Conservation (phyloP, 35 echinoderm and acorn worm genomes). For the Ophioderma brevispina region DNA sequence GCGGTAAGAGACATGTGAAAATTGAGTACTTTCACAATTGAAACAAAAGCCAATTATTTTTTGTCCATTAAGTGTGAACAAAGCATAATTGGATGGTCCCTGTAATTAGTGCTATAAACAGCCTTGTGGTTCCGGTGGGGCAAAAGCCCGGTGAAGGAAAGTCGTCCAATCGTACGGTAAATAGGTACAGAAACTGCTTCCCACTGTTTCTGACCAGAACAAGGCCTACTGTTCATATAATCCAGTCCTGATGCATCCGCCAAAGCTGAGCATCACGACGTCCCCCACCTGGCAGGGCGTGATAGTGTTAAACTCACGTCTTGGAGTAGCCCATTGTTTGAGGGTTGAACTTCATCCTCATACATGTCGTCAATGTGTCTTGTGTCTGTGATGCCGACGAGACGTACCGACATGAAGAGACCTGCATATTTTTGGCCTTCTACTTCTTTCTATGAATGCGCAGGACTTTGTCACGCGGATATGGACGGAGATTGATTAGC, state of each 20-base stretch:
- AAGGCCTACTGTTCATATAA: constrained; percentile 75
- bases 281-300: constrained; percentile 94
- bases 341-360: constrained; percentile 95
- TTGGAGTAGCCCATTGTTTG: constrained; percentile 87
- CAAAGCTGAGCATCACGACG: constrained; percentile 96
- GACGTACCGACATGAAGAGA: constrained; percentile 83
- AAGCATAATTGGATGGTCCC: too few species aligned
- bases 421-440: constrained; percentile 81
- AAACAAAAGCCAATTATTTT: too few species aligned
- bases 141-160: too few species aligned
- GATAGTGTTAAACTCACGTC: constrained; percentile 84
- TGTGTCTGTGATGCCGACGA: constrained; percentile 90
- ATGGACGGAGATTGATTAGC: too few species aligned
- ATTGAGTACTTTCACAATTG: too few species aligned
- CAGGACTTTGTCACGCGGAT: constrained; percentile 73
- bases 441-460: constrained; percentile 78
- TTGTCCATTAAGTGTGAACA: too few species aligned
- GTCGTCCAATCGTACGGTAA: too few species aligned
- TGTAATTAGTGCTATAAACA: too few species aligned
- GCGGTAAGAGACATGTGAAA: too few species aligned
- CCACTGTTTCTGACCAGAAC: too few species aligned
- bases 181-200: too few species aligned
- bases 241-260: constrained; percentile 79
- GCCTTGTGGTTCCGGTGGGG: too few species aligned
- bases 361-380: constrained; percentile 94